A percentile compares a stretch with the other conserved stretches of the same genome.
phyloP scores from a whole-genome alignment of 2,888 invertebrate genomes.

The Stenodema calcarata region DNA sequence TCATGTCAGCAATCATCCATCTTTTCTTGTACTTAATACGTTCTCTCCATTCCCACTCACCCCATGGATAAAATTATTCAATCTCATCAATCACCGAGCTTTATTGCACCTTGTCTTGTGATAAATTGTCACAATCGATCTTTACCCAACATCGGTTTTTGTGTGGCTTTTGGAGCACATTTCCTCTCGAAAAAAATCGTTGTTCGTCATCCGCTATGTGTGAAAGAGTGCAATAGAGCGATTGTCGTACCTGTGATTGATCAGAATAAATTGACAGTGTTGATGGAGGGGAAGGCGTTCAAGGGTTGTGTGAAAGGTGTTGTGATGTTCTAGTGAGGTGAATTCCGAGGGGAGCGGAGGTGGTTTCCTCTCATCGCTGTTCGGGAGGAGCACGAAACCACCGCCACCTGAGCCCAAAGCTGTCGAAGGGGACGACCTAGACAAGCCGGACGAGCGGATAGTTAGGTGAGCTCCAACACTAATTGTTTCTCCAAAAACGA shows the following conservation, averaged over 20 bases:
- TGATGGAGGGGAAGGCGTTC: not conserved
- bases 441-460: conserved; percentile 13
- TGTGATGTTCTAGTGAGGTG: conserved; percentile 37
- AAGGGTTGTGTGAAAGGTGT: conserved; percentile 7
- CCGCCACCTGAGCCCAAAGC: conserved; percentile 51
- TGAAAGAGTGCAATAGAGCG: not conserved
- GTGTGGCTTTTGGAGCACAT: not conserved
- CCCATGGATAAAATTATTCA: not conserved
- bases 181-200: not conserved
- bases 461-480: conserved; percentile 37
- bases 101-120: too few relatives aligned
- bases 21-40: too few relatives aligned
- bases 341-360: conserved; percentile 33
- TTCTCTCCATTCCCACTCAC: too few relatives aligned
- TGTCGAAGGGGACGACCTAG: conserved; percentile 1
- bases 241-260: not conserved
- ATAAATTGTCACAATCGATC: too few relatives aligned
- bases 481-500: not conserved
- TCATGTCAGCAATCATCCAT: too few relatives aligned
- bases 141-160: not conserved
- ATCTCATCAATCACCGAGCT: not conserved
- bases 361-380: conserved; percentile 53
- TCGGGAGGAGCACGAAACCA: conserved; percentile 47
- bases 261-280: not conserved
- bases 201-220: not conserved